Evolutionary conservation across 92 coral and sea anemone genomes (phyloP).

Genomic region (Blastomussa wellsi): DNA sequence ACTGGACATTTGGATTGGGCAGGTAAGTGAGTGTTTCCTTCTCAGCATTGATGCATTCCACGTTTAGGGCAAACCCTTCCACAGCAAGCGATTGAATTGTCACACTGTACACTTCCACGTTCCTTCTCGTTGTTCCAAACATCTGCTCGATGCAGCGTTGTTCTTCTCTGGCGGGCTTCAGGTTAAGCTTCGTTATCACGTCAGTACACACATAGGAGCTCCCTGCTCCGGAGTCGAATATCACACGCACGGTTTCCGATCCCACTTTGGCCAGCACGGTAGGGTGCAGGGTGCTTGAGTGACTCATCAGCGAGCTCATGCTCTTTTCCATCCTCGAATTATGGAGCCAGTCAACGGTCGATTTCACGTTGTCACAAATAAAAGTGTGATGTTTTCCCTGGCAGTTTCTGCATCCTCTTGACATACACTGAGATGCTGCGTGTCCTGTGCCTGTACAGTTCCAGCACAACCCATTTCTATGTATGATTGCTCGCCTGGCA

Average conservation of each 20-base stretch:
- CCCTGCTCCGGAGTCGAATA: constrained; percentile 61
- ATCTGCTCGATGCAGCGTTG: constrained; percentile 57
- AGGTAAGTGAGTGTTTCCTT: constrained; percentile 24
- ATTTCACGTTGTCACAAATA: constrained; percentile 44
- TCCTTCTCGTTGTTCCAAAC: constrained; percentile 43
- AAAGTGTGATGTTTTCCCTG: constrained; percentile 59
- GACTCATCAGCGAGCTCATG: constrained; percentile 22
- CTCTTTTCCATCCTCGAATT: constrained; percentile 20
- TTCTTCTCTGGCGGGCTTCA: constrained; percentile 41
- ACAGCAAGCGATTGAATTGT: constrained; percentile 40
- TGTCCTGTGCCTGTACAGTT: constrained; percentile 51
- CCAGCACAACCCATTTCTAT: constrained; percentile 42
- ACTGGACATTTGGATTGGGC: constrained; percentile 21
- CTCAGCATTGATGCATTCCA: constrained; percentile 61
- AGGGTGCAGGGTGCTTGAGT: constrained; percentile 26
- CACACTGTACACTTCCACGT: constrained; percentile 40
- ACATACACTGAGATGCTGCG: constrained; percentile 53
- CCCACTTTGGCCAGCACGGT: constrained; percentile 33
- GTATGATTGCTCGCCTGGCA: constrained; percentile 34
- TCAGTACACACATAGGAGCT: constrained; percentile 52
- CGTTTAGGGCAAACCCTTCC: constrained; percentile 26
- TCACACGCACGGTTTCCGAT: constrained; percentile 31
- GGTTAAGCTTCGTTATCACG: constrained; percentile 24
- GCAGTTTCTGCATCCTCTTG: constrained; percentile 58
- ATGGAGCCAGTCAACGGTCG: neutral